Evolutionary conservation across 2,888 invertebrate genomes (phyloP).

Genomic region (Lasioglossum figueresi): DNA sequence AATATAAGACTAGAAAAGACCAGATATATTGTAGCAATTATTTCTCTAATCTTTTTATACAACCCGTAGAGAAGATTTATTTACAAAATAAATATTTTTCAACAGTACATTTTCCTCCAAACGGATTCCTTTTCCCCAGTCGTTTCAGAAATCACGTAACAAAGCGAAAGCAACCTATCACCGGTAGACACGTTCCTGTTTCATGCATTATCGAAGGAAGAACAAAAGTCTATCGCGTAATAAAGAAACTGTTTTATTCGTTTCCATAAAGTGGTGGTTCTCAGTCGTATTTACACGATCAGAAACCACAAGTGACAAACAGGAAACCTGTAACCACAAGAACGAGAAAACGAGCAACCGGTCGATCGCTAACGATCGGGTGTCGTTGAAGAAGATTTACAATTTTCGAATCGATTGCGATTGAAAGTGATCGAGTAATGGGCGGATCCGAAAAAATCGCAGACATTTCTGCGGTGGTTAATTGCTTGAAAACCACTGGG

Average conservation of each 20-base stretch:
- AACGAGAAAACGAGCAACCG: neutral
- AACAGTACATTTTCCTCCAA: neutral
- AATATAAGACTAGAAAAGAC: no score
- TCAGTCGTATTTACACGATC: constrained; percentile 18
- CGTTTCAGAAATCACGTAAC: neutral
- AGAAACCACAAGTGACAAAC: neutral
- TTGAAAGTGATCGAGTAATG: constrained; percentile 12
- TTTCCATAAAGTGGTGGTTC: constrained; percentile 46
- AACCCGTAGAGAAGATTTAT: no score
- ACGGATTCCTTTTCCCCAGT: neutral
- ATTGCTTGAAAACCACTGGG: constrained; percentile 71
- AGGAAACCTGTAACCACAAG: neutral
- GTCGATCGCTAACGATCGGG: neutral
- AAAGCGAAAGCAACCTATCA: no score
- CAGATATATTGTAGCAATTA: no score
- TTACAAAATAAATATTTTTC: neutral
- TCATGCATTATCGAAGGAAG: neutral
- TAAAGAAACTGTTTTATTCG: constrained; percentile 39
- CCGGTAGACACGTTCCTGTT: neutral
- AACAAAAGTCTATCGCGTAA: constrained; percentile 26
- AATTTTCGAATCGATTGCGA: constrained; percentile 1
- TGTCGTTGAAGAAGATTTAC: neutral
- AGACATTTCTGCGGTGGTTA: constrained; percentile 27
- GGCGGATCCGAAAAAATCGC: constrained; percentile 32
- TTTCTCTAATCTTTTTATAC: no score